Percentiles rank a stretch among this genome's conserved stretches.
These are phyloP conservation scores for Melanerpes aurifrons DNA, from an alignment of 2,113 vertebrate genomes.

Conservation along the genomic window DNA sequence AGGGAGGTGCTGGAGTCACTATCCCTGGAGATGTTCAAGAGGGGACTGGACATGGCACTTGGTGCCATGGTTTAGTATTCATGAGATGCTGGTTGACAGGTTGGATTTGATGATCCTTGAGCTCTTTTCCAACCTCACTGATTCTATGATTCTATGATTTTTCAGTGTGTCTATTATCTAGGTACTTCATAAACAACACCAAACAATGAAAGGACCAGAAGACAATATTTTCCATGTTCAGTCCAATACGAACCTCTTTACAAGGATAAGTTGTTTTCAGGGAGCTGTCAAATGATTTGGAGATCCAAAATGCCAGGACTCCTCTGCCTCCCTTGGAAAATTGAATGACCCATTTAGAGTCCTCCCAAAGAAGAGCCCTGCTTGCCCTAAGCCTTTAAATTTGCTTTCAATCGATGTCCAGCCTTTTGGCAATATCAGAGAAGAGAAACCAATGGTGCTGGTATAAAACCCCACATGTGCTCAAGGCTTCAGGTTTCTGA, in stretches of 20 bases:
- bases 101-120: too few relatives aligned
- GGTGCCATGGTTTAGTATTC: too few relatives aligned
- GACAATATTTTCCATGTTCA: neutral
- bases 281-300: neutral
- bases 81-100: too few relatives aligned
- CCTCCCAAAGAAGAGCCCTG: neutral
- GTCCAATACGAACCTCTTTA: neutral
- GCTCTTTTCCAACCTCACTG: too few relatives aligned
- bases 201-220: neutral
- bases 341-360: neutral
- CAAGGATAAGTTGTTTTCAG: neutral
- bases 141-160: neutral
- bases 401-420: neutral
- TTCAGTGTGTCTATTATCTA: neutral
- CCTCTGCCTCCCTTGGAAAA: neutral
- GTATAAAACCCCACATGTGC: neutral
- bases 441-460: neutral
- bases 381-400: neutral
- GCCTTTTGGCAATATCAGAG: neutral
- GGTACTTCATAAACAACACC: neutral
- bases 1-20: too few relatives aligned
- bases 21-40: too few relatives aligned
- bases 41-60: too few relatives aligned
- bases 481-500: neutral
- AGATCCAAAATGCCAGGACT: neutral